Base-by-base conservation (phyloP, 2,888 invertebrate species). In the Spilarctia lutea region DNA sequence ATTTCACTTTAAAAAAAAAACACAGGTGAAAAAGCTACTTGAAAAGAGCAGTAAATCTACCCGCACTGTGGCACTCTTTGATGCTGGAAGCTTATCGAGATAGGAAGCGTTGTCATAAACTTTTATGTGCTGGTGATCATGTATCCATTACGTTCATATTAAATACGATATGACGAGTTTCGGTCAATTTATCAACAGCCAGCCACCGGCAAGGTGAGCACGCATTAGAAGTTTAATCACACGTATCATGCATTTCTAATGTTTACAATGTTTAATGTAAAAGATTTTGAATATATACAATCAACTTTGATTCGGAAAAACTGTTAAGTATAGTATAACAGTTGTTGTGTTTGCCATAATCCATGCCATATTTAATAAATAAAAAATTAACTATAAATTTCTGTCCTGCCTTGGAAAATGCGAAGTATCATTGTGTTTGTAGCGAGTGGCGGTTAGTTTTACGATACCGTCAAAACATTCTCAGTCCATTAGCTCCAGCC, bases 41-140 rank as follows among this genome's bases (percentile, higher is more conserved):
- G 63, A 67, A 52, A 27, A 67, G n/a, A n/a, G n/a, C n/a, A n/a
- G 42, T 60, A 7, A 35, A 35, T 35, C 35, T 35, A 35, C 35
- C 35, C 35, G 35, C 6, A 35, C 35, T 35, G 63, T 33, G 4
- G 63, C 35, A 30, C 13, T 33, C 42, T 42, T 48, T 33, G 45
- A 48, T 11, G 39, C 52, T 24, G 16, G 18, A 35, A 60, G 35
- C 48, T 45, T 35, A 27, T 42, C 20, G 27, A 33, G 20, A 39
- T 66, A 72, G 56, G 39, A 56, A 66, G 39, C 52, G 27, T 24
- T 8, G 45, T 30, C 27, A 35, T 73, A 73, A 66, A 30, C 56
- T 67, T 30, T 16, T 33, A 67, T 16, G 30, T 33, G 60, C 24
- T 45, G 35, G 45, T 60, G 45, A 72, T 24, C 56, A 10, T 42